These are phyloP conservation scores for Syndactyla subalaris DNA, from an alignment of 2,797 vertebrate species.

Conservation along the genomic window DNA sequence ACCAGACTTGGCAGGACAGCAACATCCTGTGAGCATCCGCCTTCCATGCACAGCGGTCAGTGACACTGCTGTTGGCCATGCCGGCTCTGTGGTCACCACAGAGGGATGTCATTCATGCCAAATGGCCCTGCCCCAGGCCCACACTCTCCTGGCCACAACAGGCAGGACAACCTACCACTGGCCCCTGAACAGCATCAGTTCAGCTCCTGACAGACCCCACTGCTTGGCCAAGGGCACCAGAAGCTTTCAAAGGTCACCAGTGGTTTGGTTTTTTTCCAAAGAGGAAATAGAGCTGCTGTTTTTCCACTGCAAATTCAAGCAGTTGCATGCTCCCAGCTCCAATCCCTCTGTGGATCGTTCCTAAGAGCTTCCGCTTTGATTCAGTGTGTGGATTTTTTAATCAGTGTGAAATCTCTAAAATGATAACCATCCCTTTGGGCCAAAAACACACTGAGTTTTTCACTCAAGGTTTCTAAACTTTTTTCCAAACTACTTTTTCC, in stretches of 20 bases:
- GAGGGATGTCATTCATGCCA: not conserved
- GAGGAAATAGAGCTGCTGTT: not conserved
- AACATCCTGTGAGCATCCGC: not conserved
- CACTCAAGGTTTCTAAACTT: not conserved
- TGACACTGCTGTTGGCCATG: not conserved
- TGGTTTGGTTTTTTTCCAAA: not conserved
- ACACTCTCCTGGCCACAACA: accelerated
- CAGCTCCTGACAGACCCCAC: not conserved
- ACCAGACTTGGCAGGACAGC: not conserved
- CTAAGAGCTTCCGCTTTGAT: accelerated
- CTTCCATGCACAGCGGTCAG: not conserved
- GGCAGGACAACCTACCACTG: accelerated
- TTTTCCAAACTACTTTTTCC: not conserved
- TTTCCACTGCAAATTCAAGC: not conserved
- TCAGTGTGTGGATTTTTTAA: not conserved
- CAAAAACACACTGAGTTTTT: not conserved
- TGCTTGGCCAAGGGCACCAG: accelerated
- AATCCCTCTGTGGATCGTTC: accelerated
- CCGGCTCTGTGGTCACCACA: not conserved
- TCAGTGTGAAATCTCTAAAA: not conserved
- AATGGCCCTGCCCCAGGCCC: not conserved
- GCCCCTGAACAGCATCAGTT: not conserved
- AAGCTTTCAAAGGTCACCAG: not conserved
- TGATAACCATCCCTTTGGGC: not conserved
- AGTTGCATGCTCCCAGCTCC: not conserved